These are phyloP conservation scores for Gymnorhina tibicen DNA, from an alignment of 2,113 vertebrate genomes.

Conservation along the genomic window DNA sequence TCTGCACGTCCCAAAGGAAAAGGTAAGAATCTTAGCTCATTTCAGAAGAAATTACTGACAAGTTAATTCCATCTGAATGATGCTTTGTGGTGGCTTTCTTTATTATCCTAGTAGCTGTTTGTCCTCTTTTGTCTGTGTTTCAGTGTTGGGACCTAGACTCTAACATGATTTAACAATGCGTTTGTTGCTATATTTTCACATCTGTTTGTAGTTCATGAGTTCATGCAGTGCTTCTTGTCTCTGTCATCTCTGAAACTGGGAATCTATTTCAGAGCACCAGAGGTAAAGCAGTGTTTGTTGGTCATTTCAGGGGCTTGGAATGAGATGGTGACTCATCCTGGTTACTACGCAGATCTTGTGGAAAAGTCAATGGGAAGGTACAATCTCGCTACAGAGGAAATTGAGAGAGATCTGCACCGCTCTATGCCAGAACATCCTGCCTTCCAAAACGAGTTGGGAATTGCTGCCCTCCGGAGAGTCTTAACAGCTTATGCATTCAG, in stretches of 20 bases:
- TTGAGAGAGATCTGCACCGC: constrained; percentile 94
- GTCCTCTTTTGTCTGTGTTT: neutral
- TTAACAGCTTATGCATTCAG: constrained; percentile 95
- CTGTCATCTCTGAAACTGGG: neutral
- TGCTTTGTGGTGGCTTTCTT: neutral
- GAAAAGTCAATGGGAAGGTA: constrained; percentile 86
- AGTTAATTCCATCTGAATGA: neutral
- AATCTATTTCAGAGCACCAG: neutral
- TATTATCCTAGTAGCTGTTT: neutral
- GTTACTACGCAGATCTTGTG: constrained; percentile 89
- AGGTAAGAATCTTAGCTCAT: neutral
- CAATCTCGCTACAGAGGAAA: constrained; percentile 93
- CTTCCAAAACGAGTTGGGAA: constrained; percentile 94
- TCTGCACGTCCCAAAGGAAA: neutral
- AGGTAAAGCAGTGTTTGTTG: neutral
- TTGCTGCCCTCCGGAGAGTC: constrained; percentile 92
- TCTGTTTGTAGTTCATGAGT: neutral
- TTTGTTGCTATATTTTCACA: neutral
- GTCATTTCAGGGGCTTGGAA: constrained; percentile 86
- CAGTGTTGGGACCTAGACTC: neutral
- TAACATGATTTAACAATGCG: neutral
- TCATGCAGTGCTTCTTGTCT: neutral
- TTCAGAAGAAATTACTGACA: neutral
- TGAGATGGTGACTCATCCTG: constrained; percentile 90
- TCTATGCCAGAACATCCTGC: constrained; percentile 97